Percentiles rank a stretch among this genome's conserved stretches.
phyloP scores from a whole-genome alignment of 1,140 invertebrate species.

The Drosophila funebris region DNA sequence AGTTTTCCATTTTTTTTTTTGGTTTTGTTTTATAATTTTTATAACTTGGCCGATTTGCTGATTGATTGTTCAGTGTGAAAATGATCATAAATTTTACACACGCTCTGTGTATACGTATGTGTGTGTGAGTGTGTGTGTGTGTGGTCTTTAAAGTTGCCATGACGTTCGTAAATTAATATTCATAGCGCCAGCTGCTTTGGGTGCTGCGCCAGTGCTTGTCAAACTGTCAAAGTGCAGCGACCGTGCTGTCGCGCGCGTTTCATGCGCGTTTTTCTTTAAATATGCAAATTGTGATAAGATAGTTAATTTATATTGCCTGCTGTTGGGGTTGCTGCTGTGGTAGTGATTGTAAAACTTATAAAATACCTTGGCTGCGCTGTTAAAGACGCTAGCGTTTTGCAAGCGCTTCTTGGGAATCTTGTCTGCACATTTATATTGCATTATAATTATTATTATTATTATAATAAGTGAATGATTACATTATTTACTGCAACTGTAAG shows the following conservation, averaged over 20 bases:
- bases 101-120: not conserved
- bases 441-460: no score
- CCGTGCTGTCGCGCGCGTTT: not conserved
- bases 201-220: not conserved
- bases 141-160: conserved; percentile 31
- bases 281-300: not conserved
- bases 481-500: no score
- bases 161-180: conserved; percentile 24
- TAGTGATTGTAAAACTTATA: not conserved
- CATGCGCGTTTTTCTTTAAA: not conserved
- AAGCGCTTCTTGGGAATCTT: no score
- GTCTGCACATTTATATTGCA: no score
- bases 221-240: conserved; percentile 10
- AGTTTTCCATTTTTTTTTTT: conserved; percentile 31
- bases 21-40: conserved; percentile 38
- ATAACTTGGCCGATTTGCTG: conserved; percentile 54
- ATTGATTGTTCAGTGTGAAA: conserved; percentile 73
- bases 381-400: not conserved
- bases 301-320: not conserved
- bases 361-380: not conserved
- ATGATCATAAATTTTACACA: conserved; percentile 59
- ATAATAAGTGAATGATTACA: no score
- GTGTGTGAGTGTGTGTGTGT: conserved; percentile 2
- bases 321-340: not conserved
- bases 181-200: conserved; percentile 19